Conservation (phyloP, 2,888 invertebrate species). For the Cheilosia scutellata region DNA sequence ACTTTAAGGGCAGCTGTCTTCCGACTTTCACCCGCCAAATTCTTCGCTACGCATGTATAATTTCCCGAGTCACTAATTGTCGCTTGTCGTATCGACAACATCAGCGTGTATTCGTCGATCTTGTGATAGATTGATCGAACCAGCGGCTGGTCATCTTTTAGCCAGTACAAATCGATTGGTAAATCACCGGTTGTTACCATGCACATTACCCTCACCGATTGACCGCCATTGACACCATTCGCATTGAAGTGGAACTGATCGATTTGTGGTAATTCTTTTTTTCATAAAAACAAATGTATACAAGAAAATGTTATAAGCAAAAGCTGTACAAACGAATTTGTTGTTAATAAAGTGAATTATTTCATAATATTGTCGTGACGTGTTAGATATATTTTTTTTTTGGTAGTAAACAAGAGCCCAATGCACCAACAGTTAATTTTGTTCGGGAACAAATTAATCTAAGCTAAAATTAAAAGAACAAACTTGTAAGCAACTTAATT, state of each 20-base stretch:
- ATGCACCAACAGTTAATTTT: slow-evolving; percentile 58
- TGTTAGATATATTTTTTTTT: slow-evolving; percentile 48
- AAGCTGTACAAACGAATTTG: slow-evolving; percentile 47
- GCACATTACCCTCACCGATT: slow-evolving; percentile 86
- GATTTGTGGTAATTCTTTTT: slow-evolving; percentile 85
- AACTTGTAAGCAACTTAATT: slow-evolving; percentile 51
- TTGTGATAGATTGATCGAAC: slow-evolving; percentile 83
- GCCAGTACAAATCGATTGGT: slow-evolving; percentile 90
- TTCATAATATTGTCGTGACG: slow-evolving; percentile 51
- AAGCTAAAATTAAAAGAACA: slow-evolving; percentile 25
- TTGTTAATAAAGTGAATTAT: slow-evolving; percentile 67
- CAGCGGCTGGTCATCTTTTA: slow-evolving; percentile 84
- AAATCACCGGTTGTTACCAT: slow-evolving; percentile 91
- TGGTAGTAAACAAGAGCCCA: slow-evolving; percentile 48
- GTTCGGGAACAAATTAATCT: slow-evolving; percentile 33
- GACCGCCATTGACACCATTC: slow-evolving; percentile 85
- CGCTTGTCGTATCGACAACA: slow-evolving; percentile 84
- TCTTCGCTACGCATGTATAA: slow-evolving; percentile 87
- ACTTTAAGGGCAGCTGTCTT: slow-evolving; percentile 86
- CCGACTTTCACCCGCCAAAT: slow-evolving; percentile 85
- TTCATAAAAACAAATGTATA: slow-evolving; percentile 26
- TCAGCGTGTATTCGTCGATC: slow-evolving; percentile 85
- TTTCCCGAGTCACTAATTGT: slow-evolving; percentile 85
- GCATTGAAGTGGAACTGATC: slow-evolving; percentile 85
- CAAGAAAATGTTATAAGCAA: slow-evolving; percentile 51